Percentiles rank a stretch among this genome's conserved stretches.
These are phyloP conservation scores for Lepidurus arcticus DNA, from an alignment of 1,140 invertebrate genomes.

Conservation along the genomic window DNA sequence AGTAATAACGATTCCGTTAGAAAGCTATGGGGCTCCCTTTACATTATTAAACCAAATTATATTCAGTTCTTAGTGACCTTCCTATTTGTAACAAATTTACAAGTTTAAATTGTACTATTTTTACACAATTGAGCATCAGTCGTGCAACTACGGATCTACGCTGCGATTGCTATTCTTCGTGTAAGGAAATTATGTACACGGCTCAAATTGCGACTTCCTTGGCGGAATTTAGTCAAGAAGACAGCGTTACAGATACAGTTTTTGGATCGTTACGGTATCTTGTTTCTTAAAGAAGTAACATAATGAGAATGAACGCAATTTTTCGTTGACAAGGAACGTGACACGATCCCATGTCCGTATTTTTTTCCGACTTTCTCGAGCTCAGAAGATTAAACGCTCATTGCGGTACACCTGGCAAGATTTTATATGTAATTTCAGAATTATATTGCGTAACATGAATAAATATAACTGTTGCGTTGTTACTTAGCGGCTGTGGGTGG, in stretches of 20 bases:
- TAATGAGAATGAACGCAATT: background rate
- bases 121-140: background rate
- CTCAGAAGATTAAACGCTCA: background rate
- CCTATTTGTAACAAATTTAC: background rate
- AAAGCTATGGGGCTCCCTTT: too few relatives aligned
- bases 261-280: background rate
- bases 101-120: background rate
- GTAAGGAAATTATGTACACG: background rate
- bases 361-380: background rate
- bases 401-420: constrained; percentile 1
- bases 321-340: background rate
- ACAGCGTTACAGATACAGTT: background rate
- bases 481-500: background rate
- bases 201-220: background rate
- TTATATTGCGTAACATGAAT: background rate
- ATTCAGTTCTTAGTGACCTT: background rate
- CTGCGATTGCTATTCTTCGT: background rate
- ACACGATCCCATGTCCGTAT: background rate
- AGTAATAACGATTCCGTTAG: background rate
- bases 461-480: background rate
- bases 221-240: background rate
- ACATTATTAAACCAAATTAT: too few relatives aligned
- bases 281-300: background rate
- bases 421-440: background rate
- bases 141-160: background rate